Conservation (phyloP, 2,113 vertebrate species). For the Syngnathus floridae region DNA sequence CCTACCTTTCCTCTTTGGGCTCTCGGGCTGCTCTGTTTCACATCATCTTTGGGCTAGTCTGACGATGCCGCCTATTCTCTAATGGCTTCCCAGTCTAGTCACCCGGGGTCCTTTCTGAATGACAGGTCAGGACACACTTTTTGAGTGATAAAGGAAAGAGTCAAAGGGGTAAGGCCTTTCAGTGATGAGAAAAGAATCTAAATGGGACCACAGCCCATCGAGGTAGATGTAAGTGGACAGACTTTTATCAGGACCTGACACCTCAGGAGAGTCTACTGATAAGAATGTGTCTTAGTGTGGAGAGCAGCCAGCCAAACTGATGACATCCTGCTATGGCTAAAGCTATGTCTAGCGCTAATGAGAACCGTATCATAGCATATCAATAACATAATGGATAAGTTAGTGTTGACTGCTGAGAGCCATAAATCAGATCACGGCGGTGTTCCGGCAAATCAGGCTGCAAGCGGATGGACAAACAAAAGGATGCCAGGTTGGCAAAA, state of each 20-base stretch:
- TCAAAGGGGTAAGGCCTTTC: conserved; percentile 45
- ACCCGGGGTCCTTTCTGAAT: conserved; percentile 55
- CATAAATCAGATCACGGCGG: conserved; percentile 52
- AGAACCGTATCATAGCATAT: conserved; percentile 43
- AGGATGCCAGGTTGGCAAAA: conserved; percentile 20
- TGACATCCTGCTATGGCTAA: conserved; percentile 59
- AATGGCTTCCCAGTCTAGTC: conserved; percentile 61
- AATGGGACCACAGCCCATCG: conserved; percentile 39
- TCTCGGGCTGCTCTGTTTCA: conserved; percentile 62
- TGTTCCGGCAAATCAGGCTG: conserved; percentile 32
- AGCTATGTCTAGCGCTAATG: conserved; percentile 33
- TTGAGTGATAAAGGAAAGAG: conserved; percentile 64
- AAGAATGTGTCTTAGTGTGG: conserved; percentile 32
- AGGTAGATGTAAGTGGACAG: conserved; percentile 23
- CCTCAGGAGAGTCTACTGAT: conserved; percentile 59
- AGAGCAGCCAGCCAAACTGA: conserved; percentile 42
- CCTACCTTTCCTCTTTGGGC: conserved; percentile 44
- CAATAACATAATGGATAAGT: conserved; percentile 31
- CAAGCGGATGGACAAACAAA: conserved; percentile 24
- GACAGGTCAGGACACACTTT: conserved; percentile 56
- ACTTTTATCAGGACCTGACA: conserved; percentile 61
- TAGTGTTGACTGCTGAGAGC: conserved; percentile 42
- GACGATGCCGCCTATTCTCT: conserved; percentile 45
- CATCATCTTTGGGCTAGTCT: conserved; percentile 60
- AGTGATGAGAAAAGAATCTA: conserved; percentile 49